Evolutionary conservation across 2,888 invertebrate species (phyloP).

Genomic region (Dyspetes luteomarginatus): DNA sequence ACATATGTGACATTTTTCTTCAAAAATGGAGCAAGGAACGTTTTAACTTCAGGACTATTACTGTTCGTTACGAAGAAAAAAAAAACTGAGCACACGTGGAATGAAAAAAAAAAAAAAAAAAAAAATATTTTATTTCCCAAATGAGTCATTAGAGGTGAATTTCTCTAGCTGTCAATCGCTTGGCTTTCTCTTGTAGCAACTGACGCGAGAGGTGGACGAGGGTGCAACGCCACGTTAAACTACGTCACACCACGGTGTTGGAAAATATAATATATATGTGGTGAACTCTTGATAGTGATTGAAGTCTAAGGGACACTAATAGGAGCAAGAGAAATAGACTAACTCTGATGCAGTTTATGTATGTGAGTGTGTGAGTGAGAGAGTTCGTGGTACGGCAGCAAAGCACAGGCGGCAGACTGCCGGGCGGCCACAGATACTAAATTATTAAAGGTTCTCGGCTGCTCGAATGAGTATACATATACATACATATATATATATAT

Average conservation of each 20-base stretch:
- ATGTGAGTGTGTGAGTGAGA: not conserved
- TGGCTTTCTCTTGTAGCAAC: constrained; percentile 4
- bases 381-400: constrained; percentile 20
- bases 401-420: constrained; percentile 79
- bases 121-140: not conserved
- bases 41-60: too few species aligned
- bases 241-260: constrained; percentile 34
- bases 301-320: constrained; percentile 62
- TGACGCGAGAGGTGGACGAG: not conserved
- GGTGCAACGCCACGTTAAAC: constrained; percentile 18
- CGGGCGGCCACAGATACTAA: constrained; percentile 79
- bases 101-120: not conserved
- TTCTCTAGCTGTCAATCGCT: constrained; percentile 40
- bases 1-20: too few species aligned
- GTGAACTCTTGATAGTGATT: constrained; percentile 63
- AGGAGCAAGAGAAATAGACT: constrained; percentile 32
- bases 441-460: constrained; percentile 80
- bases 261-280: constrained; percentile 46
- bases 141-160: constrained; percentile 22
- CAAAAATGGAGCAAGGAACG: too few species aligned
- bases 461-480: constrained; percentile 67
- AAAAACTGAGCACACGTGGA: too few species aligned
- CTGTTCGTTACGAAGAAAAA: not conserved
- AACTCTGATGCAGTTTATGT: constrained; percentile 26
- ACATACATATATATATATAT: constrained; percentile 18